Evolutionary conservation across 2,113 vertebrate genomes (phyloP).

Genomic region (Romanogobio albipinnatus): DNA sequence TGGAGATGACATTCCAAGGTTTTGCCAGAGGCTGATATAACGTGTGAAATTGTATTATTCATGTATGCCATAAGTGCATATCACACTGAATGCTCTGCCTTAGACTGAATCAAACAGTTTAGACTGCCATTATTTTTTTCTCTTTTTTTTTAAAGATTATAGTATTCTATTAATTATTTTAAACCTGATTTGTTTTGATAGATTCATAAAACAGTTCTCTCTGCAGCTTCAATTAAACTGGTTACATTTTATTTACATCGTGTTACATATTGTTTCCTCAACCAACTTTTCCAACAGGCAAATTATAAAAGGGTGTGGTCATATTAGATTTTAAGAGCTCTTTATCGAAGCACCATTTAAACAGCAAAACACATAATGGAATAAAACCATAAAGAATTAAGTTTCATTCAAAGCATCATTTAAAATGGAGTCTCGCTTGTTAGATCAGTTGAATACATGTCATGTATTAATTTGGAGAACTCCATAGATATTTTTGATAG

Average conservation of each 20-base stretch:
- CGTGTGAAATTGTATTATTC: neutral
- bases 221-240: conserved; percentile 2
- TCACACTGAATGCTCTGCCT: neutral
- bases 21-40: neutral
- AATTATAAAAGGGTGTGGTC: neutral
- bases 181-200: neutral
- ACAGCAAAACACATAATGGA: neutral
- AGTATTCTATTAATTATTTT: conserved; percentile 12
- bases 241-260: neutral
- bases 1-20: neutral
- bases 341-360: neutral
- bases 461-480: neutral
- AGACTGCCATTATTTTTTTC: neutral
- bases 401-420: neutral
- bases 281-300: neutral
- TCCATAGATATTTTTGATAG: too few species aligned
- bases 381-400: neutral
- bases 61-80: neutral
- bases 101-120: neutral
- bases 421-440: too few species aligned
- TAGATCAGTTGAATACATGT: neutral
- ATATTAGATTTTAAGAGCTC: neutral
- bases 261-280: neutral
- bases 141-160: neutral
- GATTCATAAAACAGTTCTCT: neutral